These are phyloP conservation scores for Miltochrista miniata DNA, from an alignment of 2,888 invertebrate species.

Conservation along the genomic window DNA sequence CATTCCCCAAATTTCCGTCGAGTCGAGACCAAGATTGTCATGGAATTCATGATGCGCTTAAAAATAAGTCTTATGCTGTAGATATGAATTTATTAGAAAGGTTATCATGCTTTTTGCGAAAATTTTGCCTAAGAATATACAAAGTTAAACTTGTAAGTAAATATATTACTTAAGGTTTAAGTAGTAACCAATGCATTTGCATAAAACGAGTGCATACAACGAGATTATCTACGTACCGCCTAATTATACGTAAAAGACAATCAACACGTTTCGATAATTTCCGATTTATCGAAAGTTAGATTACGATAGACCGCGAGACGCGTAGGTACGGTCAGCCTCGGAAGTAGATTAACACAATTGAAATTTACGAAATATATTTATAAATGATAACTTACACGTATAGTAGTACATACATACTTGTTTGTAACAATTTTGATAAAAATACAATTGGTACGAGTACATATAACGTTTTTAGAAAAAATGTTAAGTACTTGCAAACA, in stretches of 20 bases:
- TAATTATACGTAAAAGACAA: slow-evolving; percentile 10
- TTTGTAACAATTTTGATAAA: too few species aligned
- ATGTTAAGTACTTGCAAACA: too few species aligned
- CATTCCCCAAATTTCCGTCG: slow-evolving; percentile 84
- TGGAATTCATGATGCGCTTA: slow-evolving; percentile 35
- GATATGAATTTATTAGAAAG: slow-evolving; percentile 69
- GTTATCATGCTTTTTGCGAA: slow-evolving; percentile 70
- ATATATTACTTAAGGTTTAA: slow-evolving; percentile 24
- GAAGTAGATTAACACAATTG: too few species aligned
- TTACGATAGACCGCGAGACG: too few species aligned
- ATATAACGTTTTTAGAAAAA: too few species aligned
- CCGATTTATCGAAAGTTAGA: too few species aligned
- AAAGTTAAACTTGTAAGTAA: slow-evolving; percentile 50
- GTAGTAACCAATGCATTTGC: slow-evolving; percentile 4
- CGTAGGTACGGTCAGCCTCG: too few species aligned
- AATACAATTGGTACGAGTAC: too few species aligned
- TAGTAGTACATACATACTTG: too few species aligned
- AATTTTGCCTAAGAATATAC: slow-evolving; percentile 74
- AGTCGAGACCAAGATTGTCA: slow-evolving; percentile 60
- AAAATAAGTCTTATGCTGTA: slow-evolving; percentile 62
- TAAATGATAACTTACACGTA: too few species aligned
- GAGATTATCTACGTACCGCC: slow-evolving; percentile 16
- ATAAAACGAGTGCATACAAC: slow-evolving; percentile 9
- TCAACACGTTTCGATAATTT: too few species aligned
- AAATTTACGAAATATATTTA: too few species aligned